Evolutionary conservation across 2,113 vertebrate species (phyloP).

Genomic region (Chionomys nivalis): DNA sequence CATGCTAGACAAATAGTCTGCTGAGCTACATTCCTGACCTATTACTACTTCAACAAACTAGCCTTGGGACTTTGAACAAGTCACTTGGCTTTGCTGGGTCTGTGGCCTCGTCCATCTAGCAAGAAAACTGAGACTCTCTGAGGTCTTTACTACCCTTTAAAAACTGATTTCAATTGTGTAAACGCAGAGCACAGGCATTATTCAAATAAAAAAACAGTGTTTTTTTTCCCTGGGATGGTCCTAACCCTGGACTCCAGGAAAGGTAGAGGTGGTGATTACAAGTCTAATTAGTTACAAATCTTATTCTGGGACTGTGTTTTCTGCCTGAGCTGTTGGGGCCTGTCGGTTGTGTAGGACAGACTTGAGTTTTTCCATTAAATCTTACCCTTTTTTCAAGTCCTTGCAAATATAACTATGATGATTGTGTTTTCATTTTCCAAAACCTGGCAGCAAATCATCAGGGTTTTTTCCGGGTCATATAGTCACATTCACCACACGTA

Average conservation of each 20-base stretch:
- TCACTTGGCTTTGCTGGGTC: background rate
- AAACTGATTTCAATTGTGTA: slow-evolving; percentile 10
- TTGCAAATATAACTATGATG: background rate
- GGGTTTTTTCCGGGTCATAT: background rate
- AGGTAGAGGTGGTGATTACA: background rate
- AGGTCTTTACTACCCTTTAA: background rate
- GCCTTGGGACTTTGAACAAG: background rate
- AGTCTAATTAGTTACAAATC: background rate
- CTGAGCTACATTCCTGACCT: background rate
- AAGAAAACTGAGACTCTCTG: background rate
- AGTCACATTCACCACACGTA: background rate
- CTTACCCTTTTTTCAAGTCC: background rate
- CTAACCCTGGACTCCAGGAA: background rate
- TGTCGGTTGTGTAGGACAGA: background rate
- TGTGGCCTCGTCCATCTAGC: background rate
- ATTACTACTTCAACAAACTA: background rate
- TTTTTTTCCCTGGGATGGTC: background rate
- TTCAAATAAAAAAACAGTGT: background rate
- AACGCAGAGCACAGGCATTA: background rate
- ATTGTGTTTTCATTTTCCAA: slow-evolving; percentile 28
- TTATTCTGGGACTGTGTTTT: background rate
- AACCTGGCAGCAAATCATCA: background rate
- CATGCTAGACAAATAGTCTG: background rate
- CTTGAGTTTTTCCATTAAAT: background rate
- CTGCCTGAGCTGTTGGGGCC: background rate